Conservation (phyloP, 2,888 invertebrate species). For the Anthrax anthrax region DNA sequence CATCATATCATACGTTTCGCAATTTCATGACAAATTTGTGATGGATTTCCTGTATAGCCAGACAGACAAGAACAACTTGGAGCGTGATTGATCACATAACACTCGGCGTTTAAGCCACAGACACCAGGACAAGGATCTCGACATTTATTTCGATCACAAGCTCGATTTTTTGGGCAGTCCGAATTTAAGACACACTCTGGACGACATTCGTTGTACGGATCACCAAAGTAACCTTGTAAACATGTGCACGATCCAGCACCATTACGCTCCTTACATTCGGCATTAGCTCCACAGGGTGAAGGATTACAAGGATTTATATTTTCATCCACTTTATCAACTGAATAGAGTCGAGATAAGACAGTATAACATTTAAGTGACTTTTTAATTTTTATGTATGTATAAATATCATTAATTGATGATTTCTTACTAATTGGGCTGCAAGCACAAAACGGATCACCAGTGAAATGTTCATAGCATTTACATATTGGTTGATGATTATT, state of each 20-base stretch:
- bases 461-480: constrained; percentile 62
- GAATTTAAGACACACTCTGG: constrained; percentile 76
- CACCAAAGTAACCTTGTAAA: constrained; percentile 67
- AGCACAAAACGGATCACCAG: constrained; percentile 73
- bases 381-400: background rate
- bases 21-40: constrained; percentile 39
- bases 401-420: background rate
- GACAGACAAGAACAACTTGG: constrained; percentile 67
- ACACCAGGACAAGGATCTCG: constrained; percentile 68
- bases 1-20: constrained; percentile 38
- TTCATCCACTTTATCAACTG: constrained; percentile 32
- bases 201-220: constrained; percentile 72
- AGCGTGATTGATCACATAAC: constrained; percentile 66
- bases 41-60: constrained; percentile 66
- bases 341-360: too few species aligned
- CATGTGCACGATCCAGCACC: constrained; percentile 75
- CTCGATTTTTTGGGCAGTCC: constrained; percentile 59
- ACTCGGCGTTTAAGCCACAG: constrained; percentile 67
- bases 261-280: constrained; percentile 67
- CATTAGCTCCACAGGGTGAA: constrained; percentile 75
- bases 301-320: constrained; percentile 62
- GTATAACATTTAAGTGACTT: too few species aligned
- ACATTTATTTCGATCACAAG: constrained; percentile 76
- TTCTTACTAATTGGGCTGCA: constrained; percentile 45
- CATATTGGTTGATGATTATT: constrained; percentile 74